These are phyloP conservation scores for Acronicta aceris DNA, from an alignment of 2,888 invertebrate genomes.

Conservation along the genomic window DNA sequence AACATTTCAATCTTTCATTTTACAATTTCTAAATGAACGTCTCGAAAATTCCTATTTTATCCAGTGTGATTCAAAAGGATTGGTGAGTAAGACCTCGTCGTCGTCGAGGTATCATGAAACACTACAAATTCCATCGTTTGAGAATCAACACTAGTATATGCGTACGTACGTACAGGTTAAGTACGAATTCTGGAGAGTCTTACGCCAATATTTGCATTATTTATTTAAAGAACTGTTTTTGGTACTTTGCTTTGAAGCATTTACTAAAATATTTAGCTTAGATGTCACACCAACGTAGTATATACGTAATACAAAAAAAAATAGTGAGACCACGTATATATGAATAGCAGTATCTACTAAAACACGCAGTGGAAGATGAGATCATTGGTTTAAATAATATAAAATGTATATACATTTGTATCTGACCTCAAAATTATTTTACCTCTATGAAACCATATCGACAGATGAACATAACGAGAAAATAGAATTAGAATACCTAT, in stretches of 20 bases:
- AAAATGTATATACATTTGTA: too few relatives aligned
- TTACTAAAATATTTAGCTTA: conserved; percentile 62
- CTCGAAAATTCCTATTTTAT: conserved; percentile 14
- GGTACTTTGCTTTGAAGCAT: conserved; percentile 61
- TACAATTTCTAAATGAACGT: not conserved
- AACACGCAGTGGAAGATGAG: too few relatives aligned
- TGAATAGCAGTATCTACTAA: too few relatives aligned
- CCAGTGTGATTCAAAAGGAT: conserved; percentile 30
- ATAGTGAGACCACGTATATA: too few relatives aligned
- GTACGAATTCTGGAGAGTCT: conserved; percentile 50
- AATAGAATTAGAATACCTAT: too few relatives aligned
- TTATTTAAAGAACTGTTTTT: conserved; percentile 64
- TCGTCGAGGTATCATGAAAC: conserved; percentile 24
- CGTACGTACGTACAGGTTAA: conserved; percentile 40
- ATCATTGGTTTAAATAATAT: too few relatives aligned
- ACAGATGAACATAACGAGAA: too few relatives aligned
- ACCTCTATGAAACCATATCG: too few relatives aligned
- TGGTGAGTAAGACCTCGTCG: conserved; percentile 32
- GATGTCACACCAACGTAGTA: conserved; percentile 32
- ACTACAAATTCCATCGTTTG: conserved; percentile 51
- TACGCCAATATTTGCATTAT: conserved; percentile 63
- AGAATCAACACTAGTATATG: conserved; percentile 55
- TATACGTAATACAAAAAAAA: not conserved
- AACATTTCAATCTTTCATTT: conserved; percentile 10
- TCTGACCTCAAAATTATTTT: too few relatives aligned